phyloP scores from a whole-genome alignment of 2,888 invertebrate species.

The Limnephilus auricula region DNA sequence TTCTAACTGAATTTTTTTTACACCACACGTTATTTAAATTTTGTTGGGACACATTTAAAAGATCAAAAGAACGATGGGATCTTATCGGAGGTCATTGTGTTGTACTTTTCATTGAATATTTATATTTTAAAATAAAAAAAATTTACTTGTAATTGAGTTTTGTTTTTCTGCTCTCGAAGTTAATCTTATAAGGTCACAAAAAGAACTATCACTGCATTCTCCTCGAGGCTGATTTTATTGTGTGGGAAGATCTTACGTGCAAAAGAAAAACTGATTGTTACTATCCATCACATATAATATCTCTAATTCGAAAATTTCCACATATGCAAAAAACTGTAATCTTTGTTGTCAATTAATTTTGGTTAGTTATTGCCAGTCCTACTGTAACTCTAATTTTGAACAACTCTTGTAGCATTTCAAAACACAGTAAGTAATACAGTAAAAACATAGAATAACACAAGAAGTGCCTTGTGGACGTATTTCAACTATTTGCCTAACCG shows the following conservation, averaged over 20 bases:
- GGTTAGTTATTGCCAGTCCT: neutral
- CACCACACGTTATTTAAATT: neutral
- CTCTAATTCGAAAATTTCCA: neutral
- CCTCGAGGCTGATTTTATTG: too few species aligned
- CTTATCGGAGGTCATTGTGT: neutral
- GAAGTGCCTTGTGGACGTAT: too few species aligned
- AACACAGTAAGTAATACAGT: neutral
- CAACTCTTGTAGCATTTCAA: neutral
- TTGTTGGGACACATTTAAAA: neutral
- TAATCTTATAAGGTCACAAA: neutral
- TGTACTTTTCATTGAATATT: slow-evolving; percentile 46
- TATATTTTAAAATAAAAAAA: slow-evolving; percentile 48
- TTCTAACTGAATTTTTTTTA: neutral
- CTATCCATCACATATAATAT: neutral
- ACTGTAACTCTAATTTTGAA: neutral
- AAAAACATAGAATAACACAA: too few species aligned
- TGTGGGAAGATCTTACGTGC: too few species aligned
- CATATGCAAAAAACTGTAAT: neutral
- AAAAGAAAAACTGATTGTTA: neutral
- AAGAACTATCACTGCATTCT: neutral
- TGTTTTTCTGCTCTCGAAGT: neutral
- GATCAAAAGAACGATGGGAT: neutral
- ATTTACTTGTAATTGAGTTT: slow-evolving; percentile 15
- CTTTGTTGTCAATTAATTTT: neutral
- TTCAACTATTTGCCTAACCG: too few species aligned